Base-by-base conservation (phyloP, 1,140 invertebrate genomes). In the Drosophila pruinosa region DNA sequence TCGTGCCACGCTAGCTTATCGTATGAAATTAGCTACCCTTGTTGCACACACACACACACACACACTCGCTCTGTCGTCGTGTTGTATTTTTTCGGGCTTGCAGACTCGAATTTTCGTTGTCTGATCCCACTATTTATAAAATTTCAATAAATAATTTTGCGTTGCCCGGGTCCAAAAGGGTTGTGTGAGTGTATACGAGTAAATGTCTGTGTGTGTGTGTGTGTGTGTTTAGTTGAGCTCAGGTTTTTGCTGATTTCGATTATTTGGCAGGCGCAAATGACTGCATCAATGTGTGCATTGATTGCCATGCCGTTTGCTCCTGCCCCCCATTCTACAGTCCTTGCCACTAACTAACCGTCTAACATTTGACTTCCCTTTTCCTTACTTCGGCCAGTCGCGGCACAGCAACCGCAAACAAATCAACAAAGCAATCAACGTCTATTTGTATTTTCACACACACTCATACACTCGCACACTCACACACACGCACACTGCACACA, bases 61-160 rank as follows among this genome's bases (percentile, higher is more conserved):
- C 41, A 62, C 36, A 50, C 26, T 50, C 5, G 22, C 52, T 31
- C 28, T 31, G 5, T 31, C n/a, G n/a, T n/a, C 24, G 3, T 39
- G 3, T 21, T 21, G 8, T 26, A 14, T 82, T 78, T 88, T 88
- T 86, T 88, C 36, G 78, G 70, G n/a, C 65, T 88, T 75, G 59
- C 82, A 89, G 78, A 79, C 83, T 83, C 79, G 53, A 77, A 78
- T 78, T 85, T 75, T 89, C 83, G 79, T 89, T 85, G 86, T 89
- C 86, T 89, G 86, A 89, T 89, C 80, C 86, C 80, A 86, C 78
- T 86, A 89, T 89, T 89, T 89, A 89, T 89, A 78, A 89, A 89
- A 89, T 89, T 89, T 85, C 85, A 86, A 89, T 89, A 89, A 89
- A 86, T 89, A 85, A 81, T 89, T 82, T 86, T 73, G 78, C 5